Conservation (phyloP, 2,113 vertebrate species). For the Terrapene triunguis region DNA sequence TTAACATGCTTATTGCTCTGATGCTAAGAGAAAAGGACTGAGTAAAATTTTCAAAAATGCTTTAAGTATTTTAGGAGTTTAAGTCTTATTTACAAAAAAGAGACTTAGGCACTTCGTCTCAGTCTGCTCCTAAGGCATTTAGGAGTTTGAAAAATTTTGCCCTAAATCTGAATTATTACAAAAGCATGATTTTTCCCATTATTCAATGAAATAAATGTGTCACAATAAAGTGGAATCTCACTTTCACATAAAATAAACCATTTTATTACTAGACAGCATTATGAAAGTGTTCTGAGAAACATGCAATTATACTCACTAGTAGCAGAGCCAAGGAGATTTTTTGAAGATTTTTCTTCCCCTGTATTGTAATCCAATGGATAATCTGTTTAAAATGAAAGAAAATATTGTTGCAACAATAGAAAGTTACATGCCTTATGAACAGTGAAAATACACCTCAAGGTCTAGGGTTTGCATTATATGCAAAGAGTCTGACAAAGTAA, state of each 20-base stretch:
- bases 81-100: background rate
- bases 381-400: constrained; percentile 80
- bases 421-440: fast-evolving
- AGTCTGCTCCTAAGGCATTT: background rate
- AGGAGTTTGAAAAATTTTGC: background rate
- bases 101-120: background rate
- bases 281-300: background rate
- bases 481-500: background rate
- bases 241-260: background rate
- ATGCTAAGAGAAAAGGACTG: background rate
- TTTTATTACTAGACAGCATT: background rate
- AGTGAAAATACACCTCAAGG: background rate
- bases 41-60: background rate
- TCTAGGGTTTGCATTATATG: background rate
- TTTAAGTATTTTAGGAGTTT: background rate
- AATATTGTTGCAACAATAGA: background rate
- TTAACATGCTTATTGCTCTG: background rate
- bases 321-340: constrained; percentile 96
- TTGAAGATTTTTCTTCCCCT: constrained; percentile 93
- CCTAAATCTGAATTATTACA: background rate
- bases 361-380: constrained; percentile 92
- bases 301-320: constrained; percentile 88
- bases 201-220: fast-evolving
- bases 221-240: background rate
- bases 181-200: background rate